Evolutionary conservation across 2,888 invertebrate genomes (phyloP), one percentile per base, ranked within the genome.

Genomic region (Sesia apiformis): DNA sequence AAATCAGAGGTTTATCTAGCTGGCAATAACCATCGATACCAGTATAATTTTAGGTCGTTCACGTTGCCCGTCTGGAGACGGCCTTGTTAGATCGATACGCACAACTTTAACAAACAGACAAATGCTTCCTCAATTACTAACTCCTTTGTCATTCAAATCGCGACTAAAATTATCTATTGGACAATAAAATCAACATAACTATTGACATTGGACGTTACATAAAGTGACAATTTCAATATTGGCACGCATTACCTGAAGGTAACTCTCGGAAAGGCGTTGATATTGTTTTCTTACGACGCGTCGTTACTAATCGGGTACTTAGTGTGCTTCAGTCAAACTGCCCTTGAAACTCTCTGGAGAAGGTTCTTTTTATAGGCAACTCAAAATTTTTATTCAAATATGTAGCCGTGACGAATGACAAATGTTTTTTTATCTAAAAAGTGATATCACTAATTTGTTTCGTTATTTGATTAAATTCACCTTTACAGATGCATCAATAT

Each of bases 1-100:
- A 46, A 46, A 46, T 46, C 46, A 23, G 23, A 23, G 23, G 23
- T 23, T 23, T 23, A 56, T 64, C 62, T 64, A 63, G 63, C 67
- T 68, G 66, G 70, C 70, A 64, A 68, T 72, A 68, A 75, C 38
- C 7, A 50, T 38, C 38, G 23, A 7, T 38, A 6, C 38, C 50
- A 38, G 38, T 50, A 7, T 38, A 50, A 50, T 84, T 84, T 81
- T 72, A 83, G 83, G 81, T 84, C 82, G 75, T 84, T 85, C 83
- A 84, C 83, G 75, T 76, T 76, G 64, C 66, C 61, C 58, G 65
- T 5, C 59, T 61, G 66, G 70, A 69, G 67, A 65, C 71, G 74
- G 71, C 78, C 77, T 81, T 79, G 79, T 46, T 46, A 8, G n/a
- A 39, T 46, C 64, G 58, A 65, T 59, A 63, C 63, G 38, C 51